Evolutionary conservation across 92 coral and sea anemone species (phyloP).

Genomic region (Palythoa caribaeorum): DNA sequence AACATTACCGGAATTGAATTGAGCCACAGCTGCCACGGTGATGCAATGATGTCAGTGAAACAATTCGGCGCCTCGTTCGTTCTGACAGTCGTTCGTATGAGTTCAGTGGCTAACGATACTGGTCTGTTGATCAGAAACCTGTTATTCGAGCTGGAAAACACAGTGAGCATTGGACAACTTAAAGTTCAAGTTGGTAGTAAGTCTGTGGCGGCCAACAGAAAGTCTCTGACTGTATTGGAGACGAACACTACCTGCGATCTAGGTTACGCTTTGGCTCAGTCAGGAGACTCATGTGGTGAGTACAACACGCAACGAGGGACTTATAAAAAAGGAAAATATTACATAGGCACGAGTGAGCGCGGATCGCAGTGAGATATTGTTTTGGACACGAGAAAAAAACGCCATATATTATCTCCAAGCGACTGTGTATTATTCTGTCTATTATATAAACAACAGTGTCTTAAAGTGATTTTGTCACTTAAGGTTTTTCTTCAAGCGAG

Average conservation of each 20-base stretch:
- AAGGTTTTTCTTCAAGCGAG: no score
- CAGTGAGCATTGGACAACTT: not conserved
- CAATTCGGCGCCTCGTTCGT: constrained; percentile 11
- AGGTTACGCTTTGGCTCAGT: constrained; percentile 16
- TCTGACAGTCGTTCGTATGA: not conserved
- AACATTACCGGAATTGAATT: not conserved
- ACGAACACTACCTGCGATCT: not conserved
- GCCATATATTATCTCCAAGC: no score
- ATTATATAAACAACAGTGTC: no score
- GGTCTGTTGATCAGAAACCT: constrained; percentile 7
- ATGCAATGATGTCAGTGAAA: not conserved
- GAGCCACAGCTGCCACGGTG: not conserved
- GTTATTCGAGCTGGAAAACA: constrained; percentile 8
- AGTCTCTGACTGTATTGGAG: constrained; percentile 12
- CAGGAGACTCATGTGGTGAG: constrained; percentile 28
- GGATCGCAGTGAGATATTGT: no score
- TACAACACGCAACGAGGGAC: not conserved
- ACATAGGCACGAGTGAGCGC: no score
- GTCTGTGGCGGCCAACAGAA: not conserved
- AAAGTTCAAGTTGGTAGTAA: not conserved
- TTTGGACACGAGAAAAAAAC: no score
- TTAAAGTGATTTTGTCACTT: no score
- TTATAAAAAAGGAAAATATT: no score
- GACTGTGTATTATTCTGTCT: no score
- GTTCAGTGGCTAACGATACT: constrained; percentile 8